These are phyloP conservation scores for Cryptotis parvus DNA, from an alignment of 2,113 vertebrate genomes.

Conservation along the genomic window DNA sequence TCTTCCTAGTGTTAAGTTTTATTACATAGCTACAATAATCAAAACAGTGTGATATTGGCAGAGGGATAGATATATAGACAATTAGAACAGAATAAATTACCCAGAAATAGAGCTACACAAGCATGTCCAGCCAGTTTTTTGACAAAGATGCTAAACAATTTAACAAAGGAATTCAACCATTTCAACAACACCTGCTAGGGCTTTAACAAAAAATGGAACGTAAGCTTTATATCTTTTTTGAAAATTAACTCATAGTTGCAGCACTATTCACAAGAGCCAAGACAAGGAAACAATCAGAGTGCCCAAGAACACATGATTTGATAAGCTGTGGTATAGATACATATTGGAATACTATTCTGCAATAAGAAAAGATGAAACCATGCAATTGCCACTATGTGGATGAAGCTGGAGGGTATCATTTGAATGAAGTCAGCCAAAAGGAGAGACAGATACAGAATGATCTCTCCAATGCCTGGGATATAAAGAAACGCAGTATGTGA, in stretches of 20 bases:
- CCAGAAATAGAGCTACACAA: neutral
- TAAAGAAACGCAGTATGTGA: no score
- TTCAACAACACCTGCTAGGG: neutral
- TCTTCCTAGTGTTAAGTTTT: neutral
- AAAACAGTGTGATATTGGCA: neutral
- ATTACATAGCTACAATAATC: neutral
- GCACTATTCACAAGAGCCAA: neutral
- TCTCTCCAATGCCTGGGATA: no score
- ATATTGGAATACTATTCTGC: neutral
- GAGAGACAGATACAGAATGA: no score
- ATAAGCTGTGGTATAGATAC: neutral
- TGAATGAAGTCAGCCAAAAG: no score
- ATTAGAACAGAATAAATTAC: neutral
- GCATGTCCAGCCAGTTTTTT: neutral
- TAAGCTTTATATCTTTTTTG: neutral
- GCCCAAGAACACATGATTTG: neutral
- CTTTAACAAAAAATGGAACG: neutral
- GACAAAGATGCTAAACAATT: conserved; percentile 13
- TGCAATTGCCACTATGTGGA: neutral
- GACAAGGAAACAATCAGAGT: neutral
- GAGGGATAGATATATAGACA: neutral
- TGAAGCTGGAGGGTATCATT: neutral
- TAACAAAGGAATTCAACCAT: neutral
- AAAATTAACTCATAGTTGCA: neutral
- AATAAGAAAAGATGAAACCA: neutral